phyloP scores from a whole-genome alignment of 2,113 vertebrate species.

The Prochilodus magdalenae region DNA sequence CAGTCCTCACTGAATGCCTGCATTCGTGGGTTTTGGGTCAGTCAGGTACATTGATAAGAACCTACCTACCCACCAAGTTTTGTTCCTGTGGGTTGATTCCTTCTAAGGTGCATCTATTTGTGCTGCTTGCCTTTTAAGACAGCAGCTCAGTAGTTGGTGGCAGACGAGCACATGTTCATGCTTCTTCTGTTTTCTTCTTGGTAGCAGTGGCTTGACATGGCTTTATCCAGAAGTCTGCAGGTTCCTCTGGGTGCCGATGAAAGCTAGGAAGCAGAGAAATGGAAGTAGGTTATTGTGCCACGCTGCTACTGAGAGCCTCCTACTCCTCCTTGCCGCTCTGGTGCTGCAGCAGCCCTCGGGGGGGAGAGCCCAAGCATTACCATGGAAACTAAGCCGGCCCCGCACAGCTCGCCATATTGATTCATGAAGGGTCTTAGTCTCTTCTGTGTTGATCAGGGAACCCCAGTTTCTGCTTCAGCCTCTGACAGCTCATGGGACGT shows the following conservation, averaged over 20 bases:
- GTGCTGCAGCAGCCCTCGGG: slow-evolving; percentile 43
- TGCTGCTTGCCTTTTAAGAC: too few species aligned
- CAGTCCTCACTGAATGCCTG: too few species aligned
- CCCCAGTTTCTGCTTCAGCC: slow-evolving; percentile 7
- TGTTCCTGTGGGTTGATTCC: too few species aligned
- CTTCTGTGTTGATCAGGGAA: slow-evolving; percentile 10
- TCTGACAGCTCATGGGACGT: neutral
- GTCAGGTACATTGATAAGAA: too few species aligned
- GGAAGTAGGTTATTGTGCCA: slow-evolving; percentile 79
- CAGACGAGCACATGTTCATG: too few species aligned
- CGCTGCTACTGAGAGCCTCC: slow-evolving; percentile 54
- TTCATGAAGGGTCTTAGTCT: slow-evolving; percentile 47
- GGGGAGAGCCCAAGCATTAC: slow-evolving; percentile 57
- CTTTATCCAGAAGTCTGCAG: too few species aligned
- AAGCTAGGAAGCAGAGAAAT: neutral
- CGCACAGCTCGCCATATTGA: slow-evolving; percentile 55
- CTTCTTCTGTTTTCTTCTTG: too few species aligned
- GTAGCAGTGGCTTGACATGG: too few species aligned
- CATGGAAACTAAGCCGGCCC: slow-evolving; percentile 71
- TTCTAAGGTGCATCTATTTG: too few species aligned
- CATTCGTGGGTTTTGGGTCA: too few species aligned
- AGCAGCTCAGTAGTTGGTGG: too few species aligned
- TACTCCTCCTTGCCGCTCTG: slow-evolving; percentile 50
- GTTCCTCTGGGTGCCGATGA: slow-evolving; percentile 15
- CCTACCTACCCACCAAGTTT: too few species aligned